These are phyloP conservation scores for Dryobates pubescens DNA, from an alignment of 2,797 vertebrate genomes.

Conservation along the genomic window DNA sequence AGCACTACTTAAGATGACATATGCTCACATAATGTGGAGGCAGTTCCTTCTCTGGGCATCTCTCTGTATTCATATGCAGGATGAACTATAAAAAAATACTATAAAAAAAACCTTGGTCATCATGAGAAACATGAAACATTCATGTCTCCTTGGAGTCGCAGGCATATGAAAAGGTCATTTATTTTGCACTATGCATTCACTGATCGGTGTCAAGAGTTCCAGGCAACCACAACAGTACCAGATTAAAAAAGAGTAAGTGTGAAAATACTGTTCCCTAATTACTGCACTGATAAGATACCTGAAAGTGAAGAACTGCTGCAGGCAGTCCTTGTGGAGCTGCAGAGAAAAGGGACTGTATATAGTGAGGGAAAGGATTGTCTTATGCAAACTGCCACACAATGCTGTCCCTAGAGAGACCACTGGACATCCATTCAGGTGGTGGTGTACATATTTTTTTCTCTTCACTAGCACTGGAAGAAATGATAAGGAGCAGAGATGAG, in stretches of 20 bases:
- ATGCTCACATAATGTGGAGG: background rate
- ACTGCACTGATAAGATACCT: background rate
- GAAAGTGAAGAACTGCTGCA: background rate
- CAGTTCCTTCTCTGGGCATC: background rate
- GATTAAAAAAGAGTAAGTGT: background rate
- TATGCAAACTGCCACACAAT: background rate
- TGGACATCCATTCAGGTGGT: background rate
- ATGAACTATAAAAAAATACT: too few relatives aligned
- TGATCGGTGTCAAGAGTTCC: background rate
- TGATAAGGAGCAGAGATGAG: background rate
- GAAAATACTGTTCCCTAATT: background rate
- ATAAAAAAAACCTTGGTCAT: background rate
- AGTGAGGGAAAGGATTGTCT: background rate
- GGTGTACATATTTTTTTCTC: background rate
- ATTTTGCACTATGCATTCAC: background rate
- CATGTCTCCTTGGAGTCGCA: background rate
- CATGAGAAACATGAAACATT: background rate
- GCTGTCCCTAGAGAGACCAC: background rate
- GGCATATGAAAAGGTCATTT: fast-evolving
- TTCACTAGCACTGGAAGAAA: background rate
- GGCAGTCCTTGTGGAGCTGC: background rate
- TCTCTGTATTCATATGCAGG: fast-evolving
- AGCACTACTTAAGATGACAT: background rate
- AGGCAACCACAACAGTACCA: background rate
- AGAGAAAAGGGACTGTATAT: background rate